These are phyloP conservation scores for Chrysolina americana DNA, from an alignment of 2,888 invertebrate genomes.

Conservation along the genomic window DNA sequence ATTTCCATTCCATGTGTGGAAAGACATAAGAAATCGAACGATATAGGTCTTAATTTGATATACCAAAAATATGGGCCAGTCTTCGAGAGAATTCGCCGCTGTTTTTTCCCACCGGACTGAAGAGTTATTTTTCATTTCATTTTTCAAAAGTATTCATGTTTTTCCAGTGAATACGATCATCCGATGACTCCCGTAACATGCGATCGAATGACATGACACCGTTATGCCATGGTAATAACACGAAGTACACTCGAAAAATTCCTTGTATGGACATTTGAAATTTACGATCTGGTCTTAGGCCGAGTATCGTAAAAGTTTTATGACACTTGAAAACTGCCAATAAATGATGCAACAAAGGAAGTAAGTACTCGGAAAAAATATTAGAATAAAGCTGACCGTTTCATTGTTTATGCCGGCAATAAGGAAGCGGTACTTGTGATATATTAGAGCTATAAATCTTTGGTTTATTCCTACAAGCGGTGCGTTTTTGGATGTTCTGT, in stretches of 20 bases:
- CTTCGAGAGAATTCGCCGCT: no score
- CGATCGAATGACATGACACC: background rate
- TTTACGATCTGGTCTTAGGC: slow-evolving; percentile 16
- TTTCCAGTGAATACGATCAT: no score
- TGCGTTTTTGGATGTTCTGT: background rate
- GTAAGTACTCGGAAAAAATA: slow-evolving; percentile 39
- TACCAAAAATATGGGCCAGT: no score
- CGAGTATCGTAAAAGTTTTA: slow-evolving; percentile 37
- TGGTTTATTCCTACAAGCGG: slow-evolving; percentile 12
- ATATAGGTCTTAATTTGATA: no score
- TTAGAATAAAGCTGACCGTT: slow-evolving; percentile 43
- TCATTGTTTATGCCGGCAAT: slow-evolving; percentile 43
- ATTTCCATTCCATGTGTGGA: no score
- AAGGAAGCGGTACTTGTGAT: slow-evolving; percentile 36
- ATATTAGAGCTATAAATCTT: slow-evolving; percentile 22
- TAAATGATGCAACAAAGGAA: slow-evolving; percentile 45
- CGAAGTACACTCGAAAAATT: background rate
- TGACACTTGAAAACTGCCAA: slow-evolving; percentile 39
- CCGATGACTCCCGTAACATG: no score
- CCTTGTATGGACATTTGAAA: slow-evolving; percentile 4
- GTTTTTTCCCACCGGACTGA: no score
- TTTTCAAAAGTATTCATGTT: no score
- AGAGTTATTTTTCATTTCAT: no score
- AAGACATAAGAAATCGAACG: no score
- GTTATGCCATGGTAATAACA: background rate